Evolutionary conservation across 1,140 invertebrate genomes (phyloP), one percentile per base, ranked within the genome.

Genomic region (Drosophila pachea): DNA sequence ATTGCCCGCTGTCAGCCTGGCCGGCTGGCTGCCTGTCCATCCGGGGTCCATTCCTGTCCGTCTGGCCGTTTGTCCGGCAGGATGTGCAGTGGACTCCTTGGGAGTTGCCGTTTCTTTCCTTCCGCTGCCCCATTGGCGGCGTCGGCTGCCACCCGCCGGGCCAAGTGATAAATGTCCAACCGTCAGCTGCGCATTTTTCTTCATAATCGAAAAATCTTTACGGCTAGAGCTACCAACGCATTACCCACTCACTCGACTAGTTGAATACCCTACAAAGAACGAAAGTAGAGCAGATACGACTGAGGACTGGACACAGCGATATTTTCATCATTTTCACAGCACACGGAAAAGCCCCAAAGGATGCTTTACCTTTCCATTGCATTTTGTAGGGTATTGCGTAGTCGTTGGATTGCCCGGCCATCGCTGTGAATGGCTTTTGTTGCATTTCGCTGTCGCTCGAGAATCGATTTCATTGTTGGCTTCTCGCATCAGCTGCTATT

Each of bases 121-220:
- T 35, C 5, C 7, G 36, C 59, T 58, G 43, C 29, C 54, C 35
- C 49, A 11, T 32, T 22, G 40, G 35, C 36, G 48, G n/a, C 48
- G 7, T 7, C 16, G 49, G 35, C 22, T 47, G 61, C 49, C 61
- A 50, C 67, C 35, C 29, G 52, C 36, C 42, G 66, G 33, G 76
- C 38, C 52, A 60, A 59, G 78, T 78, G 77, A 81, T 78, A 79
- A 78, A 78, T 78, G 76, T 76, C 65, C 65, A 50, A 7, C 76
- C 63, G 77, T 79, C 76, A 78, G 63, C 77, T 79, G 58, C 60
- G 72, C 59, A 76, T 79, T 78, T 78, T 79, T 76, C 76, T 79
- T 78, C 72, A 78, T 78, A 78, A 78, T 78, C 76, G 76, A 79
- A 79, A 76, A 78, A 79, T 68, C 76, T 75, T 78, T 71, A 72